Evolutionary conservation across 2,797 vertebrate species (phyloP).

Genomic region (Poeciliopsis turneri): DNA sequence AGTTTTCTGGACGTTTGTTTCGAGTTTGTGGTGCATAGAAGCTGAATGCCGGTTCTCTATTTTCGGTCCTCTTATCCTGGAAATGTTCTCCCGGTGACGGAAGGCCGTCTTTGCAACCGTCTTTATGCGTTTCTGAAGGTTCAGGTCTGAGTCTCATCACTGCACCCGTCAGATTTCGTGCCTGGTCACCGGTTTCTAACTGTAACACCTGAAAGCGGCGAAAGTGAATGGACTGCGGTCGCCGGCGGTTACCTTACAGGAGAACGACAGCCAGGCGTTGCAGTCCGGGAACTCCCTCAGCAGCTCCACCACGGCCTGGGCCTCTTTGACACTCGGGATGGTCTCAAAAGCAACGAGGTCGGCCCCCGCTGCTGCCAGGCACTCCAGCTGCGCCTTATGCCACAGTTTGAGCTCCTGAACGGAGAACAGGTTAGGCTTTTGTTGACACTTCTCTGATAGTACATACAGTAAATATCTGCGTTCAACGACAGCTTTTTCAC

Average conservation of each 20-base stretch:
- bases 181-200: too few species aligned
- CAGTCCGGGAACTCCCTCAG: slow-evolving; percentile 82
- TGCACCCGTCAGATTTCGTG: too few species aligned
- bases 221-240: too few species aligned
- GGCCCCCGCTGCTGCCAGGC: slow-evolving; percentile 78
- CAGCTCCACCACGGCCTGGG: slow-evolving; percentile 79
- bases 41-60: too few species aligned
- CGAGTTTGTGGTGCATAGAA: too few species aligned
- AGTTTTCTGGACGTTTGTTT: too few species aligned
- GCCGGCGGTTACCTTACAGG: slow-evolving; percentile 82
- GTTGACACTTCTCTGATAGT: neutral
- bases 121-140: too few species aligned
- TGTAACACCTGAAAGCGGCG: too few species aligned
- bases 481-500: neutral
- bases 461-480: neutral
- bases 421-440: neutral
- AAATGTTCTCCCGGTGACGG: too few species aligned
- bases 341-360: slow-evolving; percentile 87
- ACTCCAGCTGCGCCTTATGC: slow-evolving; percentile 80
- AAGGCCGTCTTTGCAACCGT: too few species aligned
- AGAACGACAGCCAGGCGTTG: slow-evolving; percentile 85
- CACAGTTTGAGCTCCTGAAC: slow-evolving; percentile 82
- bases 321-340: slow-evolving; percentile 85
- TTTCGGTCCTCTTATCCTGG: too few species aligned
- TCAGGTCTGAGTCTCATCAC: too few species aligned